phyloP scores from a whole-genome alignment of 2,888 invertebrate genomes.

The Slavum lentiscoides region DNA sequence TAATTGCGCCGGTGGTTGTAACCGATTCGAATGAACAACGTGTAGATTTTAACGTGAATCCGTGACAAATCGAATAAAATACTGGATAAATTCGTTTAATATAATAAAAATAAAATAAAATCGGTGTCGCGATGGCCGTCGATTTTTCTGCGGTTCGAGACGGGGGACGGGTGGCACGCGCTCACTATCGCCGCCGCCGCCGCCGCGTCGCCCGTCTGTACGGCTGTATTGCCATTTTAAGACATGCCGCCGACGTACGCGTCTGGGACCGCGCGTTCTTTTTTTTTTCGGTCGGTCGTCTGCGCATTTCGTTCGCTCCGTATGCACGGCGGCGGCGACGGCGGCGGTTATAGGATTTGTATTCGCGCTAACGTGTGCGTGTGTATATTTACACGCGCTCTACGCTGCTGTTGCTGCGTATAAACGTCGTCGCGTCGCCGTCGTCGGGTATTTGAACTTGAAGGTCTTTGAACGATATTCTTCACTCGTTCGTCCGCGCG shows the following conservation, averaged over 20 bases:
- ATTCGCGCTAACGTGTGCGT: slow-evolving; percentile 18
- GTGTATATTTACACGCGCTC: neutral
- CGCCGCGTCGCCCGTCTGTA: slow-evolving; percentile 22
- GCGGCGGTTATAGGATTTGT: neutral
- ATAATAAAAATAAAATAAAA: no score
- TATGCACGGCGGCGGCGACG: neutral
- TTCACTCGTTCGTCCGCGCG: slow-evolving; percentile 11
- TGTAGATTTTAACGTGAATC: no score
- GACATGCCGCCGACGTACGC: slow-evolving; percentile 38
- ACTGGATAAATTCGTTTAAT: no score
- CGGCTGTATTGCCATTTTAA: slow-evolving; percentile 52
- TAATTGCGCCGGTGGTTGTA: no score
- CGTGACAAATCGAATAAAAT: no score
- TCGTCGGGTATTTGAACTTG: slow-evolving; percentile 41
- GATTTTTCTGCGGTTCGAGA: no score
- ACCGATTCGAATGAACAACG: no score
- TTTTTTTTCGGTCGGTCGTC: slow-evolving; percentile 11
- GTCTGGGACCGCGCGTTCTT: slow-evolving; percentile 25
- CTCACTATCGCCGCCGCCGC: slow-evolving; percentile 24
- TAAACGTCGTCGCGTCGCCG: neutral
- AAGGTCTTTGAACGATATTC: slow-evolving; percentile 51
- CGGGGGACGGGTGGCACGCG: no score
- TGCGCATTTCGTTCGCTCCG: slow-evolving; percentile 21
- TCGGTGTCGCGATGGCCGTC: no score
- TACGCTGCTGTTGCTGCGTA: neutral